These are phyloP conservation scores for Eupithecia exiguata DNA, from an alignment of 2,888 invertebrate species.

Conservation along the genomic window DNA sequence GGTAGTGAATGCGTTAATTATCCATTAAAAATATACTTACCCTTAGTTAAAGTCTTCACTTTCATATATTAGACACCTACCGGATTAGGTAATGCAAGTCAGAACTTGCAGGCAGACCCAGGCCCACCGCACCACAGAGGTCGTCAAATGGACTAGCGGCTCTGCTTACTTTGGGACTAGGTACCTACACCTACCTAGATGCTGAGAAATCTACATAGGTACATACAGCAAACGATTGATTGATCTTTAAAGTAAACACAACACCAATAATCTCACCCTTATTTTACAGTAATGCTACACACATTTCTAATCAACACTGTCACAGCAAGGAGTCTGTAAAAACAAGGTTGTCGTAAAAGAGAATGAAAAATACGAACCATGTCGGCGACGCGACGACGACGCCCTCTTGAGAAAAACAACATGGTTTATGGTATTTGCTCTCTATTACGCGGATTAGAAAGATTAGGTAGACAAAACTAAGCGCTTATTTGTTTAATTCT, in stretches of 20 bases:
- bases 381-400: conserved; percentile 49
- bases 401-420: conserved; percentile 55
- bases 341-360: conserved; percentile 66
- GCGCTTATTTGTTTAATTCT: not conserved
- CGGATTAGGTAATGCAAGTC: not conserved
- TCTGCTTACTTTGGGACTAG: too few relatives aligned
- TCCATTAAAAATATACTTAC: too few relatives aligned
- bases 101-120: too few relatives aligned
- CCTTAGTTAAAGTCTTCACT: not conserved
- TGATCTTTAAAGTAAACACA: not conserved
- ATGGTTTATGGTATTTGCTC: conserved; percentile 16
- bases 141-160: too few relatives aligned
- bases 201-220: too few relatives aligned
- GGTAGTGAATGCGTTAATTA: too few relatives aligned
- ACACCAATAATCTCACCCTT: not conserved
- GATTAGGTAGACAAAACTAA: not conserved
- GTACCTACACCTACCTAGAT: too few relatives aligned
- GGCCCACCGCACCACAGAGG: too few relatives aligned
- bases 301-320: conserved; percentile 41
- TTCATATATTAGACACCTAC: not conserved
- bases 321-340: conserved; percentile 47
- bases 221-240: not conserved
- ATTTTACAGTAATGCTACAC: conserved; percentile 26
- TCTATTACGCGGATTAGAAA: not conserved
- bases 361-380: conserved; percentile 59